phyloP scores from a whole-genome alignment of 2,113 vertebrate genomes.

The Coptodon bakossiorum region DNA sequence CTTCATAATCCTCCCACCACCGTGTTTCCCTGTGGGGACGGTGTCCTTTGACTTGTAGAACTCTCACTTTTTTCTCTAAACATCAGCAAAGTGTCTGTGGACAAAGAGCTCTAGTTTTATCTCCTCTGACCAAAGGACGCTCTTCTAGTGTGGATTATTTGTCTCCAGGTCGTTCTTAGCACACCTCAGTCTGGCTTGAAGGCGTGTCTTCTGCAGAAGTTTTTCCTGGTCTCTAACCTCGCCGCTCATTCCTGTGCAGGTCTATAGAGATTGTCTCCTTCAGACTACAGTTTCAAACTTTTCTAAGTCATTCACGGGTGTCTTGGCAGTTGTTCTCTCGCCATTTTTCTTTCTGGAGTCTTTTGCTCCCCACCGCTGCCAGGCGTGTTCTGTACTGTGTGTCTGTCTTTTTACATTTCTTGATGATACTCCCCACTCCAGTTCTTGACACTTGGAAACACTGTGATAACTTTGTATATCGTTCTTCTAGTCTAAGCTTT shows the following conservation, averaged over 20 bases:
- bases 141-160: background rate
- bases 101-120: background rate
- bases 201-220: rapidly evolving
- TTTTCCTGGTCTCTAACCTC: background rate
- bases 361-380: background rate
- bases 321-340: background rate
- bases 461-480: background rate
- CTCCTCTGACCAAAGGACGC: background rate
- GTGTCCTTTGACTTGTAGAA: background rate
- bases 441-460: background rate
- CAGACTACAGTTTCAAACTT: background rate
- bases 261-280: background rate
- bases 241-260: background rate
- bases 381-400: rapidly evolving
- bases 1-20: background rate
- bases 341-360: background rate
- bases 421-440: background rate
- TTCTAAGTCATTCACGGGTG: background rate
- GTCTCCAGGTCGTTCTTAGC: background rate
- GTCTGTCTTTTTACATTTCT: background rate
- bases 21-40: background rate
- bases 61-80: background rate
- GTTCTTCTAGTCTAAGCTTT: background rate
- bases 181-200: background rate
- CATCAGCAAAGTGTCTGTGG: background rate